Conservation (phyloP, 2,113 vertebrate genomes). For the Puma concolor region DNA sequence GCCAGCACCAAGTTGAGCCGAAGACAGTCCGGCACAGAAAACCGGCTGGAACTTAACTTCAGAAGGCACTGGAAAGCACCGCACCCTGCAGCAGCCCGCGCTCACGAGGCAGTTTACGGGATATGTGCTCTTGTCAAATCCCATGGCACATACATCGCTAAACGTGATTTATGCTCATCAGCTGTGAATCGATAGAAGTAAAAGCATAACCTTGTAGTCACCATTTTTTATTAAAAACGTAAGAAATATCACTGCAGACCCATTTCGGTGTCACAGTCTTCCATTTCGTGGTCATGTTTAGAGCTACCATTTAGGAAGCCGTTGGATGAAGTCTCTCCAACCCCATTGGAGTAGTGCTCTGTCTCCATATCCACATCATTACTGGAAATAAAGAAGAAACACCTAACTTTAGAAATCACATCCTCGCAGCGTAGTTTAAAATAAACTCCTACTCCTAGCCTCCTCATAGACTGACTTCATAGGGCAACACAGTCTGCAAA, state of each 20-base stretch:
- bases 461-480: constrained; percentile 44
- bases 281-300: constrained; percentile 94
- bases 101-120: neutral
- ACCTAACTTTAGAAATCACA: constrained; percentile 62
- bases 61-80: neutral
- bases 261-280: constrained; percentile 98
- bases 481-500: constrained; percentile 47
- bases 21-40: neutral
- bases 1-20: neutral
- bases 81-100: neutral
- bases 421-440: constrained; percentile 56
- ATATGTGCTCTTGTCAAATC: neutral
- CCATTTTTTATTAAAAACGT: constrained; percentile 86
- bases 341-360: constrained; percentile 98
- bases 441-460: constrained; percentile 49
- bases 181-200: constrained; percentile 86
- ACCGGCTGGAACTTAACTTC: neutral
- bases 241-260: constrained; percentile 92
- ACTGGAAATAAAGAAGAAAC: constrained; percentile 85
- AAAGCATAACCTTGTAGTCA: constrained; percentile 87
- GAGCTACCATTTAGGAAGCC: constrained; percentile 99
- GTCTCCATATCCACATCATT: constrained; percentile 99
- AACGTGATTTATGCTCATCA: constrained; percentile 59
- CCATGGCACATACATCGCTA: constrained; percentile 34
- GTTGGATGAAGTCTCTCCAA: constrained; percentile 96